These are phyloP conservation scores for Centropyge bicolor DNA, from an alignment of 2,797 vertebrate species.

Conservation along the genomic window DNA sequence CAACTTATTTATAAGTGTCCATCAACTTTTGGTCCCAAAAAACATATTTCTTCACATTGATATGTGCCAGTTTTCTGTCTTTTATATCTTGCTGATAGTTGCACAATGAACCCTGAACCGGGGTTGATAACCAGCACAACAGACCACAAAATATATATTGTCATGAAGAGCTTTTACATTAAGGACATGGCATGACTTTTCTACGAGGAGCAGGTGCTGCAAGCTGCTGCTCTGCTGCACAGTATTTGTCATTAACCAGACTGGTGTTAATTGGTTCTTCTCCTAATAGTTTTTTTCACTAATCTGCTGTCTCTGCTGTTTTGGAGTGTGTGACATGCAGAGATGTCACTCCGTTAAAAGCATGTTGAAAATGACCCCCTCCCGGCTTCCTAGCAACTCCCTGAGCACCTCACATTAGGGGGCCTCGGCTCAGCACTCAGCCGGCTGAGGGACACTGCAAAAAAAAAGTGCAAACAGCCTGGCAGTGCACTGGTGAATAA, in stretches of 20 bases:
- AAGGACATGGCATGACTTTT: neutral
- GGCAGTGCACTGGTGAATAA: slow-evolving; percentile 48
- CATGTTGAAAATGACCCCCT: slow-evolving; percentile 57
- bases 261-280: slow-evolving; percentile 26
- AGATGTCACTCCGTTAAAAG: slow-evolving; percentile 61
- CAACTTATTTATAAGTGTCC: neutral
- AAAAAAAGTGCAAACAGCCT: slow-evolving; percentile 57
- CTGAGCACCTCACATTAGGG: slow-evolving; percentile 64
- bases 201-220: neutral
- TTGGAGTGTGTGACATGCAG: slow-evolving; percentile 20
- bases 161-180: neutral
- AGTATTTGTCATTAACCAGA: slow-evolving; percentile 42
- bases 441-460: slow-evolving; percentile 49
- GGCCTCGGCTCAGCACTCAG: slow-evolving; percentile 51
- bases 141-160: neutral
- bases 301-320: slow-evolving; percentile 52
- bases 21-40: slow-evolving; percentile 15
- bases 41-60: neutral
- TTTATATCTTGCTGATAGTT: slow-evolving; percentile 32
- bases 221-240: slow-evolving; percentile 3
- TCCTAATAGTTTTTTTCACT: slow-evolving; percentile 12
- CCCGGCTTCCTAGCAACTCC: slow-evolving; percentile 84
- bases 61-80: slow-evolving; percentile 9
- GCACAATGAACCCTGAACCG: slow-evolving; percentile 20
- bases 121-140: neutral